Conservation (phyloP, 2,113 vertebrate genomes). For the Sturnira hondurensis region DNA sequence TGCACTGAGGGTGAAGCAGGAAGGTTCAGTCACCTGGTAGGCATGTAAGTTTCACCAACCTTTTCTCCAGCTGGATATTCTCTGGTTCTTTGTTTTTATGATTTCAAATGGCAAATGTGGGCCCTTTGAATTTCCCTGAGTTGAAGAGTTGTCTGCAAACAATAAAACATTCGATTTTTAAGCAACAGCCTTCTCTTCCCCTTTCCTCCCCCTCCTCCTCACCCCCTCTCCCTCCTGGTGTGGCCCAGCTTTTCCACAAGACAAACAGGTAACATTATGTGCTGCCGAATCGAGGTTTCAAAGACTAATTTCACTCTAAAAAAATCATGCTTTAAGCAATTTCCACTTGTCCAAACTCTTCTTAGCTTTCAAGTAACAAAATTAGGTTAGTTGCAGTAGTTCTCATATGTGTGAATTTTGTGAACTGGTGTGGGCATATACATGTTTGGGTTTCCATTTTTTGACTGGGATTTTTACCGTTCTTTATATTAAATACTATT, state of each 20-base stretch:
- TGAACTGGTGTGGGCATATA: neutral
- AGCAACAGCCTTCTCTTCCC: neutral
- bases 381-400: neutral
- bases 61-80: neutral
- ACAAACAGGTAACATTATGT: neutral
- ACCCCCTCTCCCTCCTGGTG: neutral
- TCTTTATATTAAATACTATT: neutral
- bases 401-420: neutral
- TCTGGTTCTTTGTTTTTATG: neutral
- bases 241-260: neutral
- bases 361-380: neutral
- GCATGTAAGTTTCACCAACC: neutral
- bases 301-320: neutral
- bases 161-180: neutral
- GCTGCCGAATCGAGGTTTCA: neutral
- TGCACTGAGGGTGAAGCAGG: accelerated
- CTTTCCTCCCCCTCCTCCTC: neutral
- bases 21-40: too few species aligned
- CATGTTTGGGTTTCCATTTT: neutral
- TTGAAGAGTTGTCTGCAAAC: neutral
- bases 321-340: neutral
- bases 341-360: neutral
- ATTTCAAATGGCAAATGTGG: neutral
- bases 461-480: neutral
- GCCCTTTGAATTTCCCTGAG: neutral